Conservation (phyloP, 2,113 vertebrate genomes). For the Pantherophis guttatus region DNA sequence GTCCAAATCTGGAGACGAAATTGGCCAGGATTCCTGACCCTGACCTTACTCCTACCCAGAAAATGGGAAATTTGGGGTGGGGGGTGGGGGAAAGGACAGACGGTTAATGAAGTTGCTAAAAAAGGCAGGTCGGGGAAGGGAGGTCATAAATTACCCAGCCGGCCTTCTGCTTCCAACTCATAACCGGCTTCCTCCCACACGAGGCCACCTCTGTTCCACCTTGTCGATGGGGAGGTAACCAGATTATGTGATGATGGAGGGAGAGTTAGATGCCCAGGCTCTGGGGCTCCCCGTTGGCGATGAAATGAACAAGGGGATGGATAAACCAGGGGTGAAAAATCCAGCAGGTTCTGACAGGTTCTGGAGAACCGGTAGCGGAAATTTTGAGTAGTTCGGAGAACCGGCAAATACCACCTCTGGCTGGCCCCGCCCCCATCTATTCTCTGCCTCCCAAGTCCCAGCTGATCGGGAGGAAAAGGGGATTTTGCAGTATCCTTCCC, state of each 20-base stretch:
- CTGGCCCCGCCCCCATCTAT: too few relatives aligned
- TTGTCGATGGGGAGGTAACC: not conserved
- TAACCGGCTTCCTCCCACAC: not conserved
- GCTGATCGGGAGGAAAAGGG: too few relatives aligned
- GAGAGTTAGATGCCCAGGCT: not conserved
- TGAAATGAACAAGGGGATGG: not conserved
- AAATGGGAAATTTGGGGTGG: not conserved
- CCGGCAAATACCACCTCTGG: too few relatives aligned
- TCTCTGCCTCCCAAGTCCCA: too few relatives aligned
- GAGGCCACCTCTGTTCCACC: not conserved
- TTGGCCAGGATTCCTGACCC: slow-evolving; percentile 66
- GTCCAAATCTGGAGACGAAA: slow-evolving; percentile 72
- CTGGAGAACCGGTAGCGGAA: too few relatives aligned
- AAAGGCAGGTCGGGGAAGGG: slow-evolving; percentile 28
- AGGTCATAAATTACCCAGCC: not conserved
- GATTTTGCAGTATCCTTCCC: too few relatives aligned
- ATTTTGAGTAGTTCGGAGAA: too few relatives aligned
- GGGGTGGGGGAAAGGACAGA: not conserved
- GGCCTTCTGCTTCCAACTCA: not conserved
- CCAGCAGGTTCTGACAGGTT: too few relatives aligned
- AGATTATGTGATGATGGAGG: not conserved
- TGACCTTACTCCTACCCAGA: slow-evolving; percentile 42
- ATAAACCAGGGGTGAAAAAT: not conserved
- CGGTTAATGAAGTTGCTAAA: slow-evolving; percentile 52
- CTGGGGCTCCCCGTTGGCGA: accelerated